These are phyloP conservation scores for Zaprionus obscuricornis DNA, from an alignment of 2,888 invertebrate species.

Conservation along the genomic window DNA sequence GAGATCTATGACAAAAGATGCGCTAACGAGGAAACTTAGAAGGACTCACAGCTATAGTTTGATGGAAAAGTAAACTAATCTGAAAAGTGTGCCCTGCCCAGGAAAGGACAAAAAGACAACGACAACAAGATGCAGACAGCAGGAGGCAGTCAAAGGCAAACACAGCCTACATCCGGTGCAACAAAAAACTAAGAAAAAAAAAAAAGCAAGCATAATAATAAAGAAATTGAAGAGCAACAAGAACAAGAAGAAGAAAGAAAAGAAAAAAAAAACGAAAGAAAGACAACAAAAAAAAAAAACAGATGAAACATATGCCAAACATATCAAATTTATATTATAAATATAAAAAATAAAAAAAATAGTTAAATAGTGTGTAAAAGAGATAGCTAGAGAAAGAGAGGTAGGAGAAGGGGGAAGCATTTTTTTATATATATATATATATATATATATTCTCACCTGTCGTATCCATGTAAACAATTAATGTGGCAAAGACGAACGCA, in stretches of 20 bases:
- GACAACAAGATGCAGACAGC: slow-evolving; percentile 7
- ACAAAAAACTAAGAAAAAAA: slow-evolving; percentile 17
- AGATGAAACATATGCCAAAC: slow-evolving; percentile 68
- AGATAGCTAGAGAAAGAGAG: neutral
- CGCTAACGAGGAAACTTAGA: slow-evolving; percentile 40
- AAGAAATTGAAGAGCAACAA: slow-evolving; percentile 42
- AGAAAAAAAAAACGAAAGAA: slow-evolving; percentile 11
- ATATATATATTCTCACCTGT: slow-evolving; percentile 85
- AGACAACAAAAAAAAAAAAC: slow-evolving; percentile 27
- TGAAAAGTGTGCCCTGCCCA: slow-evolving; percentile 70
- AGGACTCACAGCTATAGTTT: slow-evolving; percentile 19
- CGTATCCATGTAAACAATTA: slow-evolving; percentile 92
- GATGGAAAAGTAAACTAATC: slow-evolving; percentile 70
- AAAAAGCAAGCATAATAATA: slow-evolving; percentile 19
- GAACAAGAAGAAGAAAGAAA: slow-evolving; percentile 27
- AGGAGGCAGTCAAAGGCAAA: slow-evolving; percentile 53
- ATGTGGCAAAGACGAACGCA: slow-evolving; percentile 90
- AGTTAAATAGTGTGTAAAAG: no score
- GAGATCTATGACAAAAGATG: slow-evolving; percentile 68
- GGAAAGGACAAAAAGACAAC: slow-evolving; percentile 30
- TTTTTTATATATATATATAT: no score
- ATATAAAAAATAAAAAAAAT: slow-evolving; percentile 19
- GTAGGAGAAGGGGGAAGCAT: neutral
- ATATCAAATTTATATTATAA: slow-evolving; percentile 69
- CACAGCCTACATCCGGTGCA: slow-evolving; percentile 77